Conservation (phyloP, 1,140 invertebrate species). For the Eufriesea mexicana region DNA sequence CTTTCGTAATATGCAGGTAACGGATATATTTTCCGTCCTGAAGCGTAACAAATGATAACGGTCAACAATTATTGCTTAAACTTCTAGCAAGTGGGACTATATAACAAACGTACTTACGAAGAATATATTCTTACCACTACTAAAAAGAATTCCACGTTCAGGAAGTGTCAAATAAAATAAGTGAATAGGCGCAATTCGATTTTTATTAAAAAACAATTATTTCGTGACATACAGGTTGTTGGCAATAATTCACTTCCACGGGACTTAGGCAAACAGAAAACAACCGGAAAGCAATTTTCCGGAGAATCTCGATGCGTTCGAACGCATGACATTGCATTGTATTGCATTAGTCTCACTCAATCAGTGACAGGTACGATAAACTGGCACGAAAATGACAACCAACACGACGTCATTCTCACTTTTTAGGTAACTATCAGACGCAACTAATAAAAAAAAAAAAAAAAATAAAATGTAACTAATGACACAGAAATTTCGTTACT, state of each 20-base stretch:
- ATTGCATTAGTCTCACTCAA: constrained; percentile 57
- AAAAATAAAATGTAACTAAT: constrained; percentile 5
- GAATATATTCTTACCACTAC: background rate
- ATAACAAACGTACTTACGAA: constrained; percentile 37
- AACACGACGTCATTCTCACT: constrained; percentile 53
- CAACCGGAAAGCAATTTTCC: constrained; percentile 67
- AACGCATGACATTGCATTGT: constrained; percentile 56
- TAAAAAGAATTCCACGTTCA: constrained; percentile 34
- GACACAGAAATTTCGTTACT: background rate
- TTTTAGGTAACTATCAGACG: constrained; percentile 58
- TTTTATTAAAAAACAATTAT: constrained; percentile 32
- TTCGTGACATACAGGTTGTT: background rate
- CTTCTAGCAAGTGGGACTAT: background rate
- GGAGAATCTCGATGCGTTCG: constrained; percentile 32
- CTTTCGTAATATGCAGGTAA: constrained; percentile 40
- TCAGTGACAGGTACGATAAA: constrained; percentile 65
- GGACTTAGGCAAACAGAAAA: constrained; percentile 28
- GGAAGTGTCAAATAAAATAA: background rate
- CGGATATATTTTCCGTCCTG: constrained; percentile 45
- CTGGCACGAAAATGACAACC: constrained; percentile 39
- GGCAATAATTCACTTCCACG: background rate
- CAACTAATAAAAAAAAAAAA: background rate
- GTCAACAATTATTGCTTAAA: constrained; percentile 38
- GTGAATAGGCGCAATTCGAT: constrained; percentile 10
- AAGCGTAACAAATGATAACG: constrained; percentile 58